Evolutionary conservation across 2,797 vertebrate species (phyloP), one percentile per base, ranked within the genome.

Genomic region (Enteromius thamalakanensis): DNA sequence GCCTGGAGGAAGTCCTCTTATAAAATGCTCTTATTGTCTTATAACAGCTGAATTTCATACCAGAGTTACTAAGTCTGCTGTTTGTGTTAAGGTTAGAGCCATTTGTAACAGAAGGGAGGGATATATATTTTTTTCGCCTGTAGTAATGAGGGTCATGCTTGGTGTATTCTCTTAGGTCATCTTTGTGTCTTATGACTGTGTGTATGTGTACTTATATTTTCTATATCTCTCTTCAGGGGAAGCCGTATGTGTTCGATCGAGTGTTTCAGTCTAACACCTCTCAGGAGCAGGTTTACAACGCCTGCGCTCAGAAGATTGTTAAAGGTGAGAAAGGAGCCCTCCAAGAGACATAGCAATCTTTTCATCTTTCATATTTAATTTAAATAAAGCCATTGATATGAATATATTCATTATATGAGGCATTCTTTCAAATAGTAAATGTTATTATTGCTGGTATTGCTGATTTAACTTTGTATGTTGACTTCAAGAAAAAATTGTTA

Each of bases 231-330:
- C 21, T 84, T 19, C 88, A 99, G 98, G 96, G 96, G 53, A 99
- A 97, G 90, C 97, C 98, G 8, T 99, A 97, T 85, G 89, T 94
- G 87, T 99, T 97, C 93, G 98, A 99, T 88, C 95, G 93, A 4
- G 98, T 99, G 17, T 98, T 99, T 93, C 95, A 96, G 92, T 97
- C 98, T 85, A 96, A 91, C 74, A 97, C 97, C 21, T 94, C 96
- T 76, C 97, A 99, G 92, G 97, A 96, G 77, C 95, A 99, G 90
- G 97, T 99, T 70, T 99, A 99, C 92, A 98, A 98, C 32, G 97
- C 96, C 15, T 97, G 97, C 84, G 98, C 98, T 88, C 97, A 96
- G 92, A 96, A 97, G 93, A 99, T 99, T 87, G 97, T 99, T 89
- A 98, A 94, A 96, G 98, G 98, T 98, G 90, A 95, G 90, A 10